Evolutionary conservation across 23 tunicate genomes (phyloP), one percentile per base, ranked within the genome.

Genomic region (Styela clava): DNA sequence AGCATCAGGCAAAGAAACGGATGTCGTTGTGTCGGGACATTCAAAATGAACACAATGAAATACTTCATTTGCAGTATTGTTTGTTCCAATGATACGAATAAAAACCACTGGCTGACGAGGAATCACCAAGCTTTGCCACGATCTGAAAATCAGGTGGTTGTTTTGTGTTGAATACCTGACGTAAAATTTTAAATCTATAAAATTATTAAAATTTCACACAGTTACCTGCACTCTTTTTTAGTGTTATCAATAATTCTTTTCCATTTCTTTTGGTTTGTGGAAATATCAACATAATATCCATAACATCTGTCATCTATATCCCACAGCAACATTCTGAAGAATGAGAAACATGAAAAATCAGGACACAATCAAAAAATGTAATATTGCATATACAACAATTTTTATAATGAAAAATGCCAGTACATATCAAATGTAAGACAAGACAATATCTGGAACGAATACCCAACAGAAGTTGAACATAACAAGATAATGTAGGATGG

Each of bases 11-110:
- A 34, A 32, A 16, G 32, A 35, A 30, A 30, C 81, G 16, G 81
- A 2, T 22, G 52, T 36, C 24, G 79, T 83, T 52, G 83, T 88
- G 12, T 84, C 89, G 21, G 95, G 91, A 56, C 91, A 94, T 74
- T 94, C 98, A 56, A 94, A 94, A 67, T 94, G 98, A 33, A 94
- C 98, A 52, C 95, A 88, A 61, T 94, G 98, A 69, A 94, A 94
- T 25, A 94, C 98, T 52, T 94, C 98, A 63, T 94, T 94, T 22
- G 98, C 98, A 35, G 98, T 88, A 85, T 94, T 94, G 56, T 85
- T 78, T 1, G 98, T 94, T 25, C 98, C 98, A 23, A 94, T 78
- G 52, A 94, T 83, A 61, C 86, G 80, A 23, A 94, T 83, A 82
- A 84, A 94, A 2, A 88, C 78, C 2, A 87, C 98, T 1, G 98